Percentiles rank a stretch among this genome's conserved stretches.
These are phyloP conservation scores for Glossosoma conforme DNA, from an alignment of 1,140 invertebrate genomes.

Conservation along the genomic window DNA sequence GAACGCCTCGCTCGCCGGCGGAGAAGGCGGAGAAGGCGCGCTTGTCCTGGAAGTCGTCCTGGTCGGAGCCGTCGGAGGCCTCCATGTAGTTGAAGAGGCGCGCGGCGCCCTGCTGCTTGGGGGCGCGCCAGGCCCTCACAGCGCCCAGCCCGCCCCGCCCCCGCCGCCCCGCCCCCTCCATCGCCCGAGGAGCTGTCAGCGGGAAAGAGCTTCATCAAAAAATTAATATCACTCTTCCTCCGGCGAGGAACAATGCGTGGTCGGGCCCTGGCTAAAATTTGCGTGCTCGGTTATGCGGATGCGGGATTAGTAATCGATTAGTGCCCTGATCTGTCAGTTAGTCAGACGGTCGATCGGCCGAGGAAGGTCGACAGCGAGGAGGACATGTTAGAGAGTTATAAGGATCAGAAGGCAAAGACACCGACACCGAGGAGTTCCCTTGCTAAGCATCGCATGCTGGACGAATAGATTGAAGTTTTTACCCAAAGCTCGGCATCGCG, in stretches of 20 bases:
- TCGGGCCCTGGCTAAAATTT: conserved; percentile 26
- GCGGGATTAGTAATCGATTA: conserved; percentile 18
- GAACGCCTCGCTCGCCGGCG: conserved; percentile 30
- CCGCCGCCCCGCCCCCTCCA: conserved; percentile 20
- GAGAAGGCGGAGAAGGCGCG: conserved; percentile 19
- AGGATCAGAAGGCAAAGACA: conserved; percentile 16
- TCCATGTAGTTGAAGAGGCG: conserved; percentile 56
- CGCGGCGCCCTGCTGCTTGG: conserved; percentile 52
- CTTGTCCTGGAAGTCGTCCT: conserved; percentile 38
- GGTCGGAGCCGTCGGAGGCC: conserved; percentile 54
- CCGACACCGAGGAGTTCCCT: conserved; percentile 29
- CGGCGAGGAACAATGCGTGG: conserved; percentile 20
- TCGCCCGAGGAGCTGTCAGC: conserved; percentile 28
- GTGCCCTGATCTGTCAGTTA: conserved; percentile 14
- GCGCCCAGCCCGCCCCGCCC: conserved; percentile 21
- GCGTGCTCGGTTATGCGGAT: conserved; percentile 21
- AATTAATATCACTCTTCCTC: conserved; percentile 31
- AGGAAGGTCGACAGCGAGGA: conserved; percentile 13
- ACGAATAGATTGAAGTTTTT: conserved; percentile 22
- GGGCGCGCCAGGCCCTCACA: conserved; percentile 34
- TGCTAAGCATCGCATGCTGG: conserved; percentile 24
- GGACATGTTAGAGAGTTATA: conserved; percentile 17
- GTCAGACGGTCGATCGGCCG: too few relatives aligned
- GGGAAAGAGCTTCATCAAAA: conserved; percentile 33
- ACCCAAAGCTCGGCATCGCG: conserved; percentile 29